Evolutionary conservation across 2,888 invertebrate species (phyloP).

Genomic region (Ellobium chinense): DNA sequence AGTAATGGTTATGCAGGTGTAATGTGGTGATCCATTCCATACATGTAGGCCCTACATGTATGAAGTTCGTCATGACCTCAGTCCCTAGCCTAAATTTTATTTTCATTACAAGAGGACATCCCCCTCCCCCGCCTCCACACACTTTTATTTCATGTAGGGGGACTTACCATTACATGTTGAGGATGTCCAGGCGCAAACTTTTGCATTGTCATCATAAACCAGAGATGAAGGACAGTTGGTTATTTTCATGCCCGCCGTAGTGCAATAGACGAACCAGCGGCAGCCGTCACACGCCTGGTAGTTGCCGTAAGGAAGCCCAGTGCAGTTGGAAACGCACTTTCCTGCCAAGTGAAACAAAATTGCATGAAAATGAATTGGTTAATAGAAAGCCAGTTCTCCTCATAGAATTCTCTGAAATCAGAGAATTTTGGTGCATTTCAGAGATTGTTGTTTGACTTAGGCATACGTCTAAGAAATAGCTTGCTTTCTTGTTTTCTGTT

Average conservation of each 20-base stretch:
- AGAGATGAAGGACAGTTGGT: neutral
- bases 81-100: too few species aligned
- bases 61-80: neutral
- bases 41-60: neutral
- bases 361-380: too few species aligned
- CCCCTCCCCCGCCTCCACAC: neutral
- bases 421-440: too few species aligned
- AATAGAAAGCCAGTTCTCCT: too few species aligned
- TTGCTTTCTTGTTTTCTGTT: too few species aligned
- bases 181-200: neutral
- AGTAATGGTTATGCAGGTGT: too few species aligned
- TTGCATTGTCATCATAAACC: neutral
- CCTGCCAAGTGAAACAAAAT: neutral
- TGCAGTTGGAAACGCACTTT: neutral
- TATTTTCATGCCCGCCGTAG: neutral
- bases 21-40: neutral
- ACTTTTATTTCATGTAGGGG: neutral
- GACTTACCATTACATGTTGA: slow-evolving; percentile 6
- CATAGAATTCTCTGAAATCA: too few species aligned
- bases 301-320: neutral
- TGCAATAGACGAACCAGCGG: neutral
- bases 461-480: too few species aligned
- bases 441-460: too few species aligned
- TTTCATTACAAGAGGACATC: too few species aligned
- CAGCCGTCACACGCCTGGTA: neutral